These are phyloP conservation scores for Protaetia brevitarsis DNA, from an alignment of 1,140 invertebrate genomes.

Conservation along the genomic window DNA sequence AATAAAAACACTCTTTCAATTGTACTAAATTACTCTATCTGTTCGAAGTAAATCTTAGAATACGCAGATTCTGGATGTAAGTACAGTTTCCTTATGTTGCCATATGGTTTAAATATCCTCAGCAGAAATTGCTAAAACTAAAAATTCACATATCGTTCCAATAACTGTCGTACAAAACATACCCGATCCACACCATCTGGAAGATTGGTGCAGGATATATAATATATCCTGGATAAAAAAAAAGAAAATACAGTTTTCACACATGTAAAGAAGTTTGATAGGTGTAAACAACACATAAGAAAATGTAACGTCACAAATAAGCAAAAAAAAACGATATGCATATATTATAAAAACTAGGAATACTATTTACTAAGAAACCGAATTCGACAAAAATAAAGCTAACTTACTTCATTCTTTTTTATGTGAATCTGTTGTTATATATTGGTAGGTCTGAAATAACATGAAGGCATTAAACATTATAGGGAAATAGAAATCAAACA, in stretches of 20 bases:
- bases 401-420: conserved; percentile 3
- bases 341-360: neutral
- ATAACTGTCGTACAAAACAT: neutral
- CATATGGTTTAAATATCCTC: neutral
- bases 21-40: neutral
- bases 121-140: neutral
- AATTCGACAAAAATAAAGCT: neutral
- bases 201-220: neutral
- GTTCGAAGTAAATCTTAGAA: neutral
- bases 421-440: neutral
- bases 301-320: neutral
- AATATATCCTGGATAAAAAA: neutral
- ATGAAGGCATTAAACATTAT: neutral
- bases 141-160: neutral
- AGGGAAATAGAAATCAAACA: neutral
- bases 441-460: neutral
- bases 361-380: neutral
- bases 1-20: no score
- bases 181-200: neutral
- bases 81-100: neutral
- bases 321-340: neutral
- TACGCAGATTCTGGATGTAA: neutral
- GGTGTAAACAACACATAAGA: neutral
- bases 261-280: neutral
- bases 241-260: neutral